Base-by-base conservation (phyloP, 1,140 invertebrate genomes). In the Ditylenchus dipsaci region DNA sequence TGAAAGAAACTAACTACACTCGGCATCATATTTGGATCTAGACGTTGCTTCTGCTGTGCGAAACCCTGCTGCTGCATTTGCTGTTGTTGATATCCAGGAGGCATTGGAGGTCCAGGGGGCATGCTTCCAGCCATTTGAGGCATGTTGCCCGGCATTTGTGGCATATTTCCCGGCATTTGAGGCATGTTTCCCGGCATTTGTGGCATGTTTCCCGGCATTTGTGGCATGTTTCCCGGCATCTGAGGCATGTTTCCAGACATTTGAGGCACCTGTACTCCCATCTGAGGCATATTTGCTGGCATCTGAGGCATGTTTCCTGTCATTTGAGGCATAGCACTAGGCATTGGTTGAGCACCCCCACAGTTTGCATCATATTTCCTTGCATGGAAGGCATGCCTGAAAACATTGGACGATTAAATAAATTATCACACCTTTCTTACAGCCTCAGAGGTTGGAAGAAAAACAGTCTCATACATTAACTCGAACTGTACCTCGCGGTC, bases 21-120 rank as follows among this genome's bases (percentile, higher is more conserved):
- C 15, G 80, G 80, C 76, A 82, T 76, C 65, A 71, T 68, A 43
- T 76, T 74, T 15, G 82, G 80, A 67, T 82, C 80, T 11, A 82
- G 65, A 1, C 81, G 66, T 33, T 76, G 78, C 29, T 68, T 38
- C 11, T 38, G 33, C 33, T 38, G 33, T 11, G 33, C 33, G 33
- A 38, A 38, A 38, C 33, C 33, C 11, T 38, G 33, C 11, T 38
- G 33, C 11, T 38, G 33, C 33, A 38, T 56, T 26, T 65, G 73
- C 13, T 66, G 72, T 43, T 76, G 76, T 29, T 38, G 72, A 58
- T 5, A 64, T 27, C 23, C 67, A 33, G 53, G 13, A 57, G 15
- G 63, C 57, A 45, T 49, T 11, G 68, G 67, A 27, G 49, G 47
- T 27, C 11, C 21, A 23, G 7, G n/a, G 26, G 57, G 11, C n/a